These are phyloP conservation scores for Rana temporaria DNA, from an alignment of 2,113 vertebrate genomes.

Conservation along the genomic window DNA sequence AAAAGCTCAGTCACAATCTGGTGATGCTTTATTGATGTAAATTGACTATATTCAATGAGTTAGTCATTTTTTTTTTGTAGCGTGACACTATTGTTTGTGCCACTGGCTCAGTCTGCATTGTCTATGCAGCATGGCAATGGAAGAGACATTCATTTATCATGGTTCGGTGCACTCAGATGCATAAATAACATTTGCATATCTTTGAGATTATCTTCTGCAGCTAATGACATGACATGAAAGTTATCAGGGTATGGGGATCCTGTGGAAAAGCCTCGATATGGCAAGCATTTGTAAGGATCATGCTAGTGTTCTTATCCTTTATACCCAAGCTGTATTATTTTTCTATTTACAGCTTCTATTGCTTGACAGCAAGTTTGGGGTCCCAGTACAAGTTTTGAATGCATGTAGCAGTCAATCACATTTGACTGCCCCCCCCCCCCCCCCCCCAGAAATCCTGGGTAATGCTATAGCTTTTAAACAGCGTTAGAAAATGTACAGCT, in stretches of 20 bases:
- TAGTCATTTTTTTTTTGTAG: not conserved
- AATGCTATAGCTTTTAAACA: no score
- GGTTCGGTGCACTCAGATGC: conserved; percentile 33
- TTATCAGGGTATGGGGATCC: conserved; percentile 31
- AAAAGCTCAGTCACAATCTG: no score
- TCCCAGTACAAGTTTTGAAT: no score
- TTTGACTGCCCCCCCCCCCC: no score
- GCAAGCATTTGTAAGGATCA: not conserved
- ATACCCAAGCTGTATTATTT: no score
- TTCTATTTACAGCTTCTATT: no score
- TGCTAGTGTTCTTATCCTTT: no score
- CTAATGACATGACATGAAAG: conserved; percentile 5
- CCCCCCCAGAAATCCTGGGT: no score
- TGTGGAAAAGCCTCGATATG: not conserved
- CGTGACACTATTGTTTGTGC: not conserved
- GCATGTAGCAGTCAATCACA: no score
- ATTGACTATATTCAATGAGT: conserved; percentile 3
- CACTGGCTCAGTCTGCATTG: not conserved
- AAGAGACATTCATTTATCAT: conserved; percentile 34
- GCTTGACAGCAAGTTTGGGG: no score
- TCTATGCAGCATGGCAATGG: conserved; percentile 18
- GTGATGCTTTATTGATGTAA: no score
- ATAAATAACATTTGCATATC: conserved; percentile 42
- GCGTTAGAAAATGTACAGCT: no score
- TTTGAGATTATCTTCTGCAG: conserved; percentile 30